A percentile compares a stretch with the other conserved stretches of the same genome.
phyloP scores from a whole-genome alignment of 2,797 vertebrate genomes.

The Babyrousa celebensis region DNA sequence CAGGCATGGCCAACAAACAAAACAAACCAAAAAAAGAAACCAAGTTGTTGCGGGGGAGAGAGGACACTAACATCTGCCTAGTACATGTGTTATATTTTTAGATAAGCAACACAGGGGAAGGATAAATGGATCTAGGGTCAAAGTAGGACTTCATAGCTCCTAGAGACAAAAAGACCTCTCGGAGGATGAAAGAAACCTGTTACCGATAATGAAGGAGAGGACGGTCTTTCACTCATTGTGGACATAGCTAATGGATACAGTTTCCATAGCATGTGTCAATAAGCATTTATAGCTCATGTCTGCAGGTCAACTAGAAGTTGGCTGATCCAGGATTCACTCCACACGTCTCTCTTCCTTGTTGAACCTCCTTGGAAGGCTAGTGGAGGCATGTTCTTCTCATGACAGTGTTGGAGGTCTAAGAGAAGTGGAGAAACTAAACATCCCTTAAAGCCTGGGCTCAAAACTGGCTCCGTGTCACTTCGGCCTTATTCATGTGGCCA shows the following conservation, averaged over 20 bases:
- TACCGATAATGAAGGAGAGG: neutral
- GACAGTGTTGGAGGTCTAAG: neutral
- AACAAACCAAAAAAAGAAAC: neutral
- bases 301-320: neutral
- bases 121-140: neutral
- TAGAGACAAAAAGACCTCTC: neutral
- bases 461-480: neutral
- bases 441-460: neutral
- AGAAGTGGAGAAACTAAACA: neutral
- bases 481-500: neutral
- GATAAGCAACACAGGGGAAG: neutral
- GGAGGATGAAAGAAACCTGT: neutral
- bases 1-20: too few species aligned
- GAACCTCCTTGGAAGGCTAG: neutral
- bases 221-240: neutral
- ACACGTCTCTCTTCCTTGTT: neutral
- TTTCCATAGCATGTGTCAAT: neutral
- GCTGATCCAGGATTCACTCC: neutral
- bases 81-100: neutral
- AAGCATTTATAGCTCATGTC: neutral
- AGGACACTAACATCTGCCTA: neutral
- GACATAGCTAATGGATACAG: neutral
- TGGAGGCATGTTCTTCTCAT: neutral
- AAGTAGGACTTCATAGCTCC: neutral
- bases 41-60: neutral